Evolutionary conservation across 2,888 invertebrate species (phyloP).

Genomic region (Macaria notata): DNA sequence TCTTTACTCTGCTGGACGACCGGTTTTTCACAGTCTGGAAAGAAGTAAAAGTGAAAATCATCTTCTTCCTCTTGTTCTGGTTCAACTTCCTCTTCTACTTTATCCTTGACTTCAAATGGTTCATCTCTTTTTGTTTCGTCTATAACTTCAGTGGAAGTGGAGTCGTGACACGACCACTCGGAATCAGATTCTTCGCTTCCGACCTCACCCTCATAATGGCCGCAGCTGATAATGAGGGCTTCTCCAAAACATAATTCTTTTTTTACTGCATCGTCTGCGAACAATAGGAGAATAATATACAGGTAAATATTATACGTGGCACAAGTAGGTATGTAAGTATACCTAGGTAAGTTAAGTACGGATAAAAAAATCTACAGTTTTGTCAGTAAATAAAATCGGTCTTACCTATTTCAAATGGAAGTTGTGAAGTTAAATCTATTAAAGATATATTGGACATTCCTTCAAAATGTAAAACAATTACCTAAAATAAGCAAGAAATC

Average conservation of each 20-base stretch:
- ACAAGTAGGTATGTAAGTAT: no score
- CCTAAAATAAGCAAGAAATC: no score
- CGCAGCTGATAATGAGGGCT: slow-evolving; percentile 77
- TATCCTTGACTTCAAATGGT: slow-evolving; percentile 43
- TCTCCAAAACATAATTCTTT: slow-evolving; percentile 79
- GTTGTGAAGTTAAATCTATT: slow-evolving; percentile 65
- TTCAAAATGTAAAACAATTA: slow-evolving; percentile 15
- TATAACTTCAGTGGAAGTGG: slow-evolving; percentile 43
- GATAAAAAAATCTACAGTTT: no score
- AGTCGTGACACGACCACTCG: slow-evolving; percentile 65
- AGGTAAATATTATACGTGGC: no score
- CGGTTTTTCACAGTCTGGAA: slow-evolving; percentile 65
- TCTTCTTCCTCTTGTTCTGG: slow-evolving; percentile 49
- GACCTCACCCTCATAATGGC: slow-evolving; percentile 60
- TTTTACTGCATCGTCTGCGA: slow-evolving; percentile 72
- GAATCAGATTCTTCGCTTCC: slow-evolving; percentile 61
- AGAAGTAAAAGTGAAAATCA: slow-evolving; percentile 73
- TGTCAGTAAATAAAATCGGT: neutral
- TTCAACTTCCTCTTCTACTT: slow-evolving; percentile 38
- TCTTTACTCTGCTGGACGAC: slow-evolving; percentile 50
- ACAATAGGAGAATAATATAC: no score
- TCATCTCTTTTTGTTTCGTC: slow-evolving; percentile 45
- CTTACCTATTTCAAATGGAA: slow-evolving; percentile 70
- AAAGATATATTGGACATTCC: slow-evolving; percentile 53
- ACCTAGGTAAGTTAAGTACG: no score